Evolutionary conservation across 2,888 invertebrate genomes (phyloP), one percentile per base, ranked within the genome.

Genomic region (Balanococcus diminutus): DNA sequence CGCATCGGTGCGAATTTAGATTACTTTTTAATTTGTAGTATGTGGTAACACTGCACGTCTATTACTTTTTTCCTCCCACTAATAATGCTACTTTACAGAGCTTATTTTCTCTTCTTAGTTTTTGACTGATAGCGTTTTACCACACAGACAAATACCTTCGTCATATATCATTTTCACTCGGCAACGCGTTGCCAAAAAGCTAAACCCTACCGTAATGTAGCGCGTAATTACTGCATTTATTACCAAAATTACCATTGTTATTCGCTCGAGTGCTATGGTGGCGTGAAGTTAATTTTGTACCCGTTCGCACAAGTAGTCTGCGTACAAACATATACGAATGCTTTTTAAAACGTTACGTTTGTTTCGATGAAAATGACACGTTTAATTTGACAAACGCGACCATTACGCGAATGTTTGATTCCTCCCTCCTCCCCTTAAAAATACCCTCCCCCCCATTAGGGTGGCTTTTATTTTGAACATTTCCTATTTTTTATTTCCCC

Each of bases 161-260:
- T 28, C 82, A 82, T 82, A 42, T 82, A 82, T 82, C 82, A 82
- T 82, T 82, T 82, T 82, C 46, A 6, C 32, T 82, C n/a, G n/a
- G 16, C 14, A 28, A 82, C 3, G 8, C 82, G 46, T 22, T 82
- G 82, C 82, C 84, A 61, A 84, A 67, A 84, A 61, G 61, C 84
- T 84, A 67, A 84, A 67, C 84, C 19, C 28, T 67, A 67, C 25
- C 39, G 67, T 84, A 84, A 84, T 84, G 84, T 61, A 61, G 84
- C 84, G 84, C 84, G 84, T 84, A 84, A 84, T 84, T 84, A 61
- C 84, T 56, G 61, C 84, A 84, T 84, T 84, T 61, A 84, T 84
- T 61, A 84, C 61, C 56, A 67, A 84, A 84, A 84, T 67, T 36
- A 84, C 84, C 51, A 84, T 84, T 84, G 67, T 61, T 61, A 36